These are phyloP conservation scores for Nannoperca australis DNA, from an alignment of 2,797 vertebrate species.

Conservation along the genomic window DNA sequence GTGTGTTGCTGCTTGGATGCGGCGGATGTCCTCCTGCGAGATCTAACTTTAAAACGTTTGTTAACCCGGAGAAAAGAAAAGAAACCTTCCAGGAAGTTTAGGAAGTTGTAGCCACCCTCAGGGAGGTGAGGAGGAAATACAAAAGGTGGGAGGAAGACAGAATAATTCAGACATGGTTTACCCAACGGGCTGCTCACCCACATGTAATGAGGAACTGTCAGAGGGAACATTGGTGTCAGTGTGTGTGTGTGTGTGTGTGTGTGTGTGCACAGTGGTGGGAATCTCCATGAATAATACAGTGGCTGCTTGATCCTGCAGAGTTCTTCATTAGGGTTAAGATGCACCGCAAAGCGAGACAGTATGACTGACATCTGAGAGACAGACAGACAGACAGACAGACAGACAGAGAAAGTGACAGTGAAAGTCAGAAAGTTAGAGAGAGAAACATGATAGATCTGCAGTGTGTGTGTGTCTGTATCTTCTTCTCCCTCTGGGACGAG, in stretches of 20 bases:
- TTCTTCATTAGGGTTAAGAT: conserved; percentile 43
- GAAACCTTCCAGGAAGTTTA: background rate
- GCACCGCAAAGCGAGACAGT: conserved; percentile 17
- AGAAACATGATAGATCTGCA: conserved; percentile 17
- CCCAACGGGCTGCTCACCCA: conserved; percentile 40
- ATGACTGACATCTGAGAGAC: background rate
- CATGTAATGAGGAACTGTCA: conserved; percentile 48
- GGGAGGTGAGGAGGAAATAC: background rate
- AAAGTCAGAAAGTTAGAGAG: conserved; percentile 19
- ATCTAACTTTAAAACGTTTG: too few relatives aligned
- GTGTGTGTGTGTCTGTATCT: background rate
- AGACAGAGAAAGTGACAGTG: background rate
- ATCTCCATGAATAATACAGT: conserved; percentile 61
- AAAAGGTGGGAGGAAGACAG: too few relatives aligned
- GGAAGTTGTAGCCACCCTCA: background rate
- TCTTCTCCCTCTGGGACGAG: background rate
- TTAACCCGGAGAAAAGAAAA: background rate
- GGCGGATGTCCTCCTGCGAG: too few relatives aligned
- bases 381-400: background rate
- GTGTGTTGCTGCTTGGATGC: too few relatives aligned
- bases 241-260: conserved; percentile 20
- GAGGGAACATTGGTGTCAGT: conserved; percentile 9
- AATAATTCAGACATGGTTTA: conserved; percentile 6
- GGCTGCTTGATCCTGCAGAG: conserved; percentile 15
- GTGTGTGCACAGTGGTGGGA: background rate